A percentile compares a stretch with the other conserved stretches of the same genome.
Conservation (phyloP, 2,888 invertebrate genomes). For the Microctonus aethiopoides region DNA sequence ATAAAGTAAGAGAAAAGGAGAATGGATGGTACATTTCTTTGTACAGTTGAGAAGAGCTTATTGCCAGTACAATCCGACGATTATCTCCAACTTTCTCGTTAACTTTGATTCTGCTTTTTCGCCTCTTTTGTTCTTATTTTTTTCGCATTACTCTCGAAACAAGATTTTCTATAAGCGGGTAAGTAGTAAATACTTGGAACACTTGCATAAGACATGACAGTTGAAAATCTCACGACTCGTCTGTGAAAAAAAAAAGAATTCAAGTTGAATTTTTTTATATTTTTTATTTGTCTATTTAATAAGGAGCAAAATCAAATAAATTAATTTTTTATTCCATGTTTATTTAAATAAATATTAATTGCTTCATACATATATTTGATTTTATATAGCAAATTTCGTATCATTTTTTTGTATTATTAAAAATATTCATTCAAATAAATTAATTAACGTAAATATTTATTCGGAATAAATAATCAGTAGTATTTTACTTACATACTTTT, state of each 20-base stretch:
- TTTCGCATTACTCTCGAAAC: not conserved
- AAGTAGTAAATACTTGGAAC: constrained; percentile 34
- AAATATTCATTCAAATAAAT: too few relatives aligned
- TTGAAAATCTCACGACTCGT: constrained; percentile 28
- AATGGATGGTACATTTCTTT: not conserved
- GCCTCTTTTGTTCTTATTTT: not conserved
- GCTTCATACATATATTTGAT: too few relatives aligned
- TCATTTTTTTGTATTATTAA: too few relatives aligned
- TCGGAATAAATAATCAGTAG: too few relatives aligned
- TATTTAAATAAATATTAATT: too few relatives aligned
- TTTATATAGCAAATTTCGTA: too few relatives aligned
- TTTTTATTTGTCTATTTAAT: too few relatives aligned
- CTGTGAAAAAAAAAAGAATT: not conserved
- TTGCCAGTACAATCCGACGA: constrained; percentile 11
- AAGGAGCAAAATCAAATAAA: too few relatives aligned
- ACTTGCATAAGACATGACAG: constrained; percentile 34
- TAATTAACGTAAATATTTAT: too few relatives aligned
- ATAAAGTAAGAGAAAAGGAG: not conserved
- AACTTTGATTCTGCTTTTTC: not conserved
- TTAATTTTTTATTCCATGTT: too few relatives aligned
- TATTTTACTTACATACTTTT: not conserved
- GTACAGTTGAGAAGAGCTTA: constrained; percentile 2
- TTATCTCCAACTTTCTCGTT: constrained; percentile 9
- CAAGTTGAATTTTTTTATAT: not conserved
- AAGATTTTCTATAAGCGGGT: not conserved